These are phyloP conservation scores for Callyntrura sp. DNA, from an alignment of 2,888 invertebrate genomes.

Conservation along the genomic window DNA sequence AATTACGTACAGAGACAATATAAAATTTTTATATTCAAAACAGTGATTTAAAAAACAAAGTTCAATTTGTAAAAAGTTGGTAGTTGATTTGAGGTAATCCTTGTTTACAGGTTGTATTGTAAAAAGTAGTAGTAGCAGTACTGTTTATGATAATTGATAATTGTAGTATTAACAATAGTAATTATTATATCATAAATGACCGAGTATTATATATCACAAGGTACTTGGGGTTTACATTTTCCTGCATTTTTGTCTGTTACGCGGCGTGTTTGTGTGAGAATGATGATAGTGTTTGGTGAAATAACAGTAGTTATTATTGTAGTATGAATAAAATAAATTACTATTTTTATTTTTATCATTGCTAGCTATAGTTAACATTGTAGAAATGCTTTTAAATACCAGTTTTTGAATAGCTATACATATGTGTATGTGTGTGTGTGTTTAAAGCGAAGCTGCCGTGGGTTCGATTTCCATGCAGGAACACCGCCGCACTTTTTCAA, in stretches of 20 bases:
- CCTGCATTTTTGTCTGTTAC: constrained; percentile 3
- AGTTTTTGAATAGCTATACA: constrained; percentile 27
- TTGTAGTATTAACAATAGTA: background rate
- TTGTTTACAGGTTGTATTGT: constrained; percentile 9
- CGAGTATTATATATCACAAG: constrained; percentile 81
- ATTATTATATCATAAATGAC: constrained; percentile 37
- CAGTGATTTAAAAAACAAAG: background rate
- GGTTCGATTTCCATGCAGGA: constrained; percentile 83
- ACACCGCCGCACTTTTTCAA: constrained; percentile 82
- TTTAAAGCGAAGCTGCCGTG: constrained; percentile 77
- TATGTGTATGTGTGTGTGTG: background rate
- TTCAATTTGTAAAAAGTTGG: background rate
- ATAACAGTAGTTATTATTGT: constrained; percentile 8
- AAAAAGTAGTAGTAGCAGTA: constrained; percentile 1
- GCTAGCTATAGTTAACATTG: background rate
- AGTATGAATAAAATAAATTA: background rate
- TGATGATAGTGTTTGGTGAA: constrained; percentile 14
- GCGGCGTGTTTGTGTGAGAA: constrained; percentile 35
- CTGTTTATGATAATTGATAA: background rate
- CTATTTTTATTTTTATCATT: constrained; percentile 13
- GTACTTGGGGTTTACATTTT: constrained; percentile 54
- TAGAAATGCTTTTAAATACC: constrained; percentile 16
- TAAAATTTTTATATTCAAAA: background rate
- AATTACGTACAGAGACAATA: background rate
- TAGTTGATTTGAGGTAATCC: constrained; percentile 46